A percentile compares a stretch with the other conserved stretches of the same genome.
These are phyloP conservation scores for Ectobius pallidus DNA, from an alignment of 2,888 invertebrate genomes.

Conservation along the genomic window DNA sequence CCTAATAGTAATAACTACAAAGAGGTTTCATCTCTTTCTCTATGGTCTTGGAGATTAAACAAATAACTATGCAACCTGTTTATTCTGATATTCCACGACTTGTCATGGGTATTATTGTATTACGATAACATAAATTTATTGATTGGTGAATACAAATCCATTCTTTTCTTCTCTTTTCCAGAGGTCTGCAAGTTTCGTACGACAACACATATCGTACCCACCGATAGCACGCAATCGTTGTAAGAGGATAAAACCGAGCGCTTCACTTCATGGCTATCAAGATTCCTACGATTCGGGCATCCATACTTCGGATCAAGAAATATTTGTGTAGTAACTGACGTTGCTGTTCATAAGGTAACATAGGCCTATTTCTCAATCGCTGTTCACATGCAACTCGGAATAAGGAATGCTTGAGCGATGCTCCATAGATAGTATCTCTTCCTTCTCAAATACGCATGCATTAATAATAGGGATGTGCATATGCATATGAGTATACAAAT, in stretches of 20 bases:
- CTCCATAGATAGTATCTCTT: too few species aligned
- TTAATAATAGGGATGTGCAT: too few species aligned
- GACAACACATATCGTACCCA: conserved; percentile 43
- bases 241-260: conserved; percentile 19
- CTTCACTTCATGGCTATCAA: conserved; percentile 37
- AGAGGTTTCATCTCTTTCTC: neutral
- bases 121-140: too few species aligned
- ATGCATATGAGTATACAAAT: too few species aligned
- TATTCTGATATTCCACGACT: neutral
- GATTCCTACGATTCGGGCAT: conserved; percentile 43
- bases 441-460: too few species aligned
- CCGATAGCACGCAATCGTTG: conserved; percentile 41
- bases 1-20: neutral
- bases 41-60: neutral
- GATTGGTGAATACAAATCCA: neutral
- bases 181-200: conserved; percentile 39
- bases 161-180: conserved; percentile 9
- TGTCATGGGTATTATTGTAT: too few species aligned
- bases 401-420: too few species aligned
- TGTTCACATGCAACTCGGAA: too few species aligned
- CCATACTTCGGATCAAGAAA: conserved; percentile 43
- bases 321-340: conserved; percentile 31
- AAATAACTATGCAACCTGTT: neutral
- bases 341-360: too few species aligned
- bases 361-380: too few species aligned